Percentiles rank a stretch among this genome's conserved stretches.
Conservation (phyloP, 2,113 vertebrate species). For the Lutjanus erythropterus region DNA sequence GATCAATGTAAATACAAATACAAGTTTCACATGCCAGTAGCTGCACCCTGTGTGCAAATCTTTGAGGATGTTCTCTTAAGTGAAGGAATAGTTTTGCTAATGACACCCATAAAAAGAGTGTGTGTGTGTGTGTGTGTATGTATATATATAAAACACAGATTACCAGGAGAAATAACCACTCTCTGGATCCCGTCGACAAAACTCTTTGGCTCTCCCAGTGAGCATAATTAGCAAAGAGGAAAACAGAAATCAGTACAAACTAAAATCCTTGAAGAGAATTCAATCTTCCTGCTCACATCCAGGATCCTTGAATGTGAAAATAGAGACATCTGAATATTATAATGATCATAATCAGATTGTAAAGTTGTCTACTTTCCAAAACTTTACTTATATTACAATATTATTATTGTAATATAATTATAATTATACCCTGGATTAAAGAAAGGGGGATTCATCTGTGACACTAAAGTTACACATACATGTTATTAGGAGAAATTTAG, state of each 20-base stretch:
- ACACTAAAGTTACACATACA: background rate
- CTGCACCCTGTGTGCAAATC: background rate
- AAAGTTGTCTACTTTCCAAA: background rate
- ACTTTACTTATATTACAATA: background rate
- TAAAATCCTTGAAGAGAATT: slow-evolving; percentile 33
- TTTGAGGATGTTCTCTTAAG: background rate
- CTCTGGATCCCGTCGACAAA: slow-evolving; percentile 20
- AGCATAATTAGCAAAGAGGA: slow-evolving; percentile 50
- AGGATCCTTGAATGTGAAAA: background rate
- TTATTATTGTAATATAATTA: background rate
- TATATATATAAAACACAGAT: slow-evolving; percentile 3
- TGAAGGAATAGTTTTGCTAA: background rate
- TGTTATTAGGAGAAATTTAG: background rate
- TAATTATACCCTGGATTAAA: too few species aligned
- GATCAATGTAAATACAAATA: background rate
- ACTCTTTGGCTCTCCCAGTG: slow-evolving; percentile 42
- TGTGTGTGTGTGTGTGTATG: background rate
- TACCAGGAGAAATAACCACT: slow-evolving; percentile 38
- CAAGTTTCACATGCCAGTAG: background rate
- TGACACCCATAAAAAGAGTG: background rate
- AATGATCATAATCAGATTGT: background rate
- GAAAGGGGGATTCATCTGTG: background rate
- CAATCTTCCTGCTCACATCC: background rate
- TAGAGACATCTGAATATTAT: background rate
- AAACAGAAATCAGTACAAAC: slow-evolving; percentile 5